These are phyloP conservation scores for Pangasianodon gigas DNA, from an alignment of 2,113 vertebrate species.

Conservation along the genomic window DNA sequence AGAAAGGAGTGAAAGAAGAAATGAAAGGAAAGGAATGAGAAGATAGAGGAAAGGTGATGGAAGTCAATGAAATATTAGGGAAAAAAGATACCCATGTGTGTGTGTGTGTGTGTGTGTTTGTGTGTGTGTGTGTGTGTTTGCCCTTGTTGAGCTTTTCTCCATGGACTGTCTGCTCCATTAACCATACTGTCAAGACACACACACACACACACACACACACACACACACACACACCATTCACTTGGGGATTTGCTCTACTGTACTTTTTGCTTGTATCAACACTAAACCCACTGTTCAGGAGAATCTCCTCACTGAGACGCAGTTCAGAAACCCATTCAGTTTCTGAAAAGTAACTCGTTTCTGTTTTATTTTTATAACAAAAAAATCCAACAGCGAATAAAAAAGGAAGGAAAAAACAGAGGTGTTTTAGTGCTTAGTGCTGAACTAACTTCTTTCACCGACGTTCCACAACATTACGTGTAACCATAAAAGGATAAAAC, in stretches of 20 bases:
- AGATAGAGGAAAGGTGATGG: background rate
- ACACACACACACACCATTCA: conserved; percentile 35
- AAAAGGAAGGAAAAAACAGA: too few relatives aligned
- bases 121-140: conserved; percentile 30
- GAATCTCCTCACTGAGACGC: background rate
- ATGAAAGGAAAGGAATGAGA: background rate
- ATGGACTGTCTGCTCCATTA: conserved; percentile 54
- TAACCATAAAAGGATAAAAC: too few relatives aligned
- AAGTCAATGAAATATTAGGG: background rate
- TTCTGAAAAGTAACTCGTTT: too few relatives aligned
- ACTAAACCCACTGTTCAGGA: conserved; percentile 7
- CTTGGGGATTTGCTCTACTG: conserved; percentile 26
- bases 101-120: conserved; percentile 19
- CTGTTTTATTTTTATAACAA: background rate
- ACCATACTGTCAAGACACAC: conserved; percentile 29
- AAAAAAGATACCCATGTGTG: background rate
- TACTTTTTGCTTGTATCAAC: background rate
- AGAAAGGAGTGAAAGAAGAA: too few relatives aligned
- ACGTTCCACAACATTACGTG: too few relatives aligned
- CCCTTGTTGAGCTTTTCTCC: conserved; percentile 37
- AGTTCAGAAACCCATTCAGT: too few relatives aligned
- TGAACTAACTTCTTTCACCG: too few relatives aligned
- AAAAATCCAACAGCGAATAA: background rate
- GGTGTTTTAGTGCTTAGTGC: too few relatives aligned
- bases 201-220: conserved; percentile 2